These are phyloP conservation scores for Chrosomus eos DNA, from an alignment of 2,797 vertebrate genomes.

Conservation along the genomic window DNA sequence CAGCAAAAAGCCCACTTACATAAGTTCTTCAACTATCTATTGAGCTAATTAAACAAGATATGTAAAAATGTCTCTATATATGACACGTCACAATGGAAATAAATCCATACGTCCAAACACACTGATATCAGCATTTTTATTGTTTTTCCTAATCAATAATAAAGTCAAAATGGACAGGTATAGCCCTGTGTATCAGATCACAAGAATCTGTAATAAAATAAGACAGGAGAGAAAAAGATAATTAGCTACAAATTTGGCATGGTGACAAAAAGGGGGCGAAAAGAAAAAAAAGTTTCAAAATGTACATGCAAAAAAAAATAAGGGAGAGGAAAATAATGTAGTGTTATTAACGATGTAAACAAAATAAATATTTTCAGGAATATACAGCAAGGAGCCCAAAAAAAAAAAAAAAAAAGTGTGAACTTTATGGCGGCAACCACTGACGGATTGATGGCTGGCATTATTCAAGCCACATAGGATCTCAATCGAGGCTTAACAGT, in stretches of 20 bases:
- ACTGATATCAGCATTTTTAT: constrained; percentile 68
- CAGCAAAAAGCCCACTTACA: not conserved
- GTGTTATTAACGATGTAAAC: constrained; percentile 82
- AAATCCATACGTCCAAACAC: constrained; percentile 3
- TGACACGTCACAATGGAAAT: not conserved
- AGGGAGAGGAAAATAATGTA: constrained; percentile 67
- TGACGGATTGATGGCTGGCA: constrained; percentile 48
- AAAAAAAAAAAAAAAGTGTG: constrained; percentile 40
- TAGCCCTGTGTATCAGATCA: constrained; percentile 72
- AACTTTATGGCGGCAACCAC: constrained; percentile 42
- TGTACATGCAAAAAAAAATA: constrained; percentile 37
- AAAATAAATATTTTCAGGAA: constrained; percentile 64
- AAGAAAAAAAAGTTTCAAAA: constrained; percentile 22
- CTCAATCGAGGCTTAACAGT: constrained; percentile 13
- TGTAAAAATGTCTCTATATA: not conserved
- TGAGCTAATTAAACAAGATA: not conserved
- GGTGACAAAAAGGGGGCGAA: constrained; percentile 55
- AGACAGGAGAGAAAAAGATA: constrained; percentile 65
- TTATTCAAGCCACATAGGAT: constrained; percentile 42
- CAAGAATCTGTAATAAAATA: constrained; percentile 73
- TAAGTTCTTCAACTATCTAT: not conserved
- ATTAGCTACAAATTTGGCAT: constrained; percentile 74
- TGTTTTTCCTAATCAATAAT: constrained; percentile 79
- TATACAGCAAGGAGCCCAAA: constrained; percentile 60
- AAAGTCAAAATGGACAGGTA: constrained; percentile 76